Percentiles rank a stretch among this genome's conserved stretches.
phyloP scores from a whole-genome alignment of 64 coral and sea anemone species.

The Porites lutea region DNA sequence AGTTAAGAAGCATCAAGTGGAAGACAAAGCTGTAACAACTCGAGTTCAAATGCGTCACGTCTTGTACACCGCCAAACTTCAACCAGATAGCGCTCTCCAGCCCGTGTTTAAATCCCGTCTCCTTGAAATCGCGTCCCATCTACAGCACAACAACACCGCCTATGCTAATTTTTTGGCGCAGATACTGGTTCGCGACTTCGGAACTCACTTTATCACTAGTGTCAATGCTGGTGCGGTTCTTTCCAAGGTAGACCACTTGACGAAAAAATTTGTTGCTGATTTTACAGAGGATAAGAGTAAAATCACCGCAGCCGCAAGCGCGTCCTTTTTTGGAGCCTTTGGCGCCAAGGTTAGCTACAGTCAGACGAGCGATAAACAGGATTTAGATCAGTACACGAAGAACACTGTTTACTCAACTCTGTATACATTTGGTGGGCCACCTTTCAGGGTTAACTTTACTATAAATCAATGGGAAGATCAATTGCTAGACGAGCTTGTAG shows the following conservation, averaged over 20 bases:
- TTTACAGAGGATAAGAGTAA: constrained; percentile 51
- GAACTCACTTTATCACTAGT: constrained; percentile 86
- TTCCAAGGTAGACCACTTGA: constrained; percentile 82
- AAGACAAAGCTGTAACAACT: constrained; percentile 85
- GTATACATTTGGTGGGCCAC: constrained; percentile 78
- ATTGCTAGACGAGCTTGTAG: constrained; percentile 64
- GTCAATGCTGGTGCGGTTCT: constrained; percentile 84
- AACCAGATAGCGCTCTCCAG: constrained; percentile 71
- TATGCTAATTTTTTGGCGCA: constrained; percentile 78
- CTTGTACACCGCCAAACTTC: constrained; percentile 59
- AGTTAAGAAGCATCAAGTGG: constrained; percentile 93
- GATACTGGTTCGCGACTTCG: constrained; percentile 86
- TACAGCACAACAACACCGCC: constrained; percentile 87
- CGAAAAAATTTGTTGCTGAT: constrained; percentile 33
- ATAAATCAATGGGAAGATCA: constrained; percentile 84
- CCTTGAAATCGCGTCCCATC: constrained; percentile 79
- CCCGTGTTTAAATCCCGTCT: constrained; percentile 72
- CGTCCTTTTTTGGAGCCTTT: constrained; percentile 72
- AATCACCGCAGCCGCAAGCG: constrained; percentile 81
- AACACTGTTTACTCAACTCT: constrained; percentile 65
- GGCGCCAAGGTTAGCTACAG: constrained; percentile 32
- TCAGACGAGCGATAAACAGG: constrained; percentile 28
- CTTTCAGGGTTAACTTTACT: constrained; percentile 76
- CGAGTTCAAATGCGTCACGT: constrained; percentile 80
- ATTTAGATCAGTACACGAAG: constrained; percentile 69